A percentile compares a stretch with the other conserved stretches of the same genome.
Evolutionary conservation across 2,797 vertebrate species (phyloP).

Genomic region (Melanotaenia parkinsoni): DNA sequence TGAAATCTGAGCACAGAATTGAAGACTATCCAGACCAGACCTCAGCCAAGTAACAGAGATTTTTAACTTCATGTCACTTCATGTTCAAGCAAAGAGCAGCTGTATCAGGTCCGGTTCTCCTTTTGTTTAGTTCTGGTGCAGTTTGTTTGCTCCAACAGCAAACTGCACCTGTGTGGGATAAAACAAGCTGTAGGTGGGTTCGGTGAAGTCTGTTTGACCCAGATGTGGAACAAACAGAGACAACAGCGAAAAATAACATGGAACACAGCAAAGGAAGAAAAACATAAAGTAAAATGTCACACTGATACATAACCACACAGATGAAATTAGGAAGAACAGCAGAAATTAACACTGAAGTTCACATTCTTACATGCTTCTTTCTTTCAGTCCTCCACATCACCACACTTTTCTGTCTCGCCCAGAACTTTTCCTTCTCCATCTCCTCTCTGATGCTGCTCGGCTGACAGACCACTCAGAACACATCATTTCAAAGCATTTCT

Average conservation of each 20-base stretch:
- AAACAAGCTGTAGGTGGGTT: conserved; percentile 23
- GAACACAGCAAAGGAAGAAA: conserved; percentile 54
- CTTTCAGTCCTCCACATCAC: conserved; percentile 57
- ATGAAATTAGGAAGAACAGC: conserved; percentile 56
- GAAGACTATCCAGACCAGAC: conserved; percentile 62
- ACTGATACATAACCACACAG: conserved; percentile 49
- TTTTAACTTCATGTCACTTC: conserved; percentile 36
- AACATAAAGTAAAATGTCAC: conserved; percentile 55
- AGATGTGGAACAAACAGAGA: conserved; percentile 62
- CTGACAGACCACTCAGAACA: conserved; percentile 78
- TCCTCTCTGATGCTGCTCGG: conserved; percentile 74
- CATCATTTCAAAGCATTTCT: conserved; percentile 48
- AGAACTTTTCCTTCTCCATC: conserved; percentile 77
- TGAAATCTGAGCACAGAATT: conserved; percentile 64
- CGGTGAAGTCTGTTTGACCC: conserved; percentile 61
- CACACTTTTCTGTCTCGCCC: conserved; percentile 75
- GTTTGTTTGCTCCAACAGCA: conserved; percentile 25
- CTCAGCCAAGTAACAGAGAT: conserved; percentile 52
- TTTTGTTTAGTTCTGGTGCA: conserved; percentile 22
- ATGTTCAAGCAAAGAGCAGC: conserved; percentile 12
- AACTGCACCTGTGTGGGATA: conserved; percentile 49
- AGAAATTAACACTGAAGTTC: conserved; percentile 64
- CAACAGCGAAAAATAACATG: conserved; percentile 35
- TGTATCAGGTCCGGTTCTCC: conserved; percentile 4
- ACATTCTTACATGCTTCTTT: conserved; percentile 83